Conservation (phyloP, 2,888 invertebrate genomes). For the Timema podura region DNA sequence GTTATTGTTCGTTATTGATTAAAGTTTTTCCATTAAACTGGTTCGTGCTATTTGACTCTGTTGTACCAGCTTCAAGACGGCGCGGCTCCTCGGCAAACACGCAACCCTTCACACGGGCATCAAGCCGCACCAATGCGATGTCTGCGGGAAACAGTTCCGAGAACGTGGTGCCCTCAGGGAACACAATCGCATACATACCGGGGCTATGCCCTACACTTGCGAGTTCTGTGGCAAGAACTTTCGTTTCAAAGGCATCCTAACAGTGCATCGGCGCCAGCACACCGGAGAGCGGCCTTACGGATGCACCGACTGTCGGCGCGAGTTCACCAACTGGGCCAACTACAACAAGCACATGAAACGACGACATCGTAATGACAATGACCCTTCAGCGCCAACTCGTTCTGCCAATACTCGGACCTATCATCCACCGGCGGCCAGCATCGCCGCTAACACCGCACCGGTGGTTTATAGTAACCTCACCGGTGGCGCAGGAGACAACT, state of each 20-base stretch:
- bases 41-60: too few relatives aligned
- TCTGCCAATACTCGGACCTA: neutral
- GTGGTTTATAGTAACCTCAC: too few relatives aligned
- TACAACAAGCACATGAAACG: slow-evolving; percentile 80
- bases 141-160: slow-evolving; percentile 58
- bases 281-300: slow-evolving; percentile 67
- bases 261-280: slow-evolving; percentile 69
- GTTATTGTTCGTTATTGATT: too few relatives aligned
- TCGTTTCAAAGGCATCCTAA: slow-evolving; percentile 69
- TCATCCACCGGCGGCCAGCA: slow-evolving; percentile 1
- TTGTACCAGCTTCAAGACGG: slow-evolving; percentile 50
- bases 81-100: slow-evolving; percentile 54
- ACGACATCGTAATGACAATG: slow-evolving; percentile 57
- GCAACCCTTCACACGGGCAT: slow-evolving; percentile 55
- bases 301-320: slow-evolving; percentile 65
- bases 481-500: too few relatives aligned
- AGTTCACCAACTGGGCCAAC: slow-evolving; percentile 79
- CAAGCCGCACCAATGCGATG: slow-evolving; percentile 58
- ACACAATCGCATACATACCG: slow-evolving; percentile 74
- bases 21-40: too few relatives aligned
- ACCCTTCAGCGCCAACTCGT: slow-evolving; percentile 13
- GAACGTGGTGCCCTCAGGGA: slow-evolving; percentile 68
- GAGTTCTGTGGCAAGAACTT: slow-evolving; percentile 72
- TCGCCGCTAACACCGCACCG: neutral
- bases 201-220: slow-evolving; percentile 72